Percentiles rank a stretch among this genome's conserved stretches.
These are phyloP conservation scores for Acleris laterana DNA, from an alignment of 2,888 invertebrate species.

Conservation along the genomic window DNA sequence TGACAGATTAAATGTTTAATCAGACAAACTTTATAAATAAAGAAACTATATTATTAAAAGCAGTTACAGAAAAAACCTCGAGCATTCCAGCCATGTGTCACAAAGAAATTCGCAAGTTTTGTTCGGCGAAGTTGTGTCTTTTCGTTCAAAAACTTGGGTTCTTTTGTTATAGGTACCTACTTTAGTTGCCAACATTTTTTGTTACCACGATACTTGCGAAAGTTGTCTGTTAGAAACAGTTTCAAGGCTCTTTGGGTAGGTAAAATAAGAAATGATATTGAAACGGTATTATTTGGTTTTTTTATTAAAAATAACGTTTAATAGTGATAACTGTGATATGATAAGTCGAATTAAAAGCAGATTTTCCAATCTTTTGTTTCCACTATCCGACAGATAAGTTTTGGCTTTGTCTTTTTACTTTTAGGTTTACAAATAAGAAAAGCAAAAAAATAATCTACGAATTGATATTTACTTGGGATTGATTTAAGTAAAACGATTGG, in stretches of 20 bases:
- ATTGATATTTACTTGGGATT: too few species aligned
- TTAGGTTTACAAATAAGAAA: too few species aligned
- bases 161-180: slow-evolving; percentile 33
- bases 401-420: too few species aligned
- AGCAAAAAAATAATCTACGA: too few species aligned
- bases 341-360: too few species aligned
- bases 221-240: slow-evolving; percentile 22
- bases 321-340: too few species aligned
- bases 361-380: too few species aligned
- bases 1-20: too few species aligned
- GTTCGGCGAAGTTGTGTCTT: slow-evolving; percentile 35
- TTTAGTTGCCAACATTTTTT: slow-evolving; percentile 35
- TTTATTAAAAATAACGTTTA: neutral
- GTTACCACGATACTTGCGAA: slow-evolving; percentile 22
- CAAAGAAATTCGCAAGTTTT: slow-evolving; percentile 33
- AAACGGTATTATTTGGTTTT: neutral
- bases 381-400: too few species aligned
- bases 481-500: too few species aligned
- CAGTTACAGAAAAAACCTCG: slow-evolving; percentile 26
- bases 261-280: slow-evolving; percentile 28
- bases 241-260: slow-evolving; percentile 25
- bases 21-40: neutral
- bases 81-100: slow-evolving; percentile 36
- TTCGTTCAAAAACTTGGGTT: slow-evolving; percentile 31
- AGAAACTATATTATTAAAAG: slow-evolving; percentile 16